These are phyloP conservation scores for Chrysolina oricalcia DNA, from an alignment of 2,888 invertebrate genomes.

Conservation along the genomic window DNA sequence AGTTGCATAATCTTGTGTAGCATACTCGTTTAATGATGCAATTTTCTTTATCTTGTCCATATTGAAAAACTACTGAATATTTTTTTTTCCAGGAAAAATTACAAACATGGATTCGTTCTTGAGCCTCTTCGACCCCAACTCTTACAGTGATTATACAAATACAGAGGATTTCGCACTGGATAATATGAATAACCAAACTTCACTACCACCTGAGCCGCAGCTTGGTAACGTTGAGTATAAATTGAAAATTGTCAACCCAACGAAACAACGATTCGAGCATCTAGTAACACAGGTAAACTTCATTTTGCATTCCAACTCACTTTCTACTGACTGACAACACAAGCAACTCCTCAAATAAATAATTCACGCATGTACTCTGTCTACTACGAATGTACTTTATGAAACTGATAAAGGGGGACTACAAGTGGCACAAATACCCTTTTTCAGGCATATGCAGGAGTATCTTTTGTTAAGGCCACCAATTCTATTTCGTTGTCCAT, in stretches of 20 bases:
- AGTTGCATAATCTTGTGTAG: slow-evolving; percentile 56
- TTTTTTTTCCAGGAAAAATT: slow-evolving; percentile 31
- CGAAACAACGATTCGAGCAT: slow-evolving; percentile 94
- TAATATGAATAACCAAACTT: slow-evolving; percentile 75
- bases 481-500: neutral
- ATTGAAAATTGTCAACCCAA: slow-evolving; percentile 93
- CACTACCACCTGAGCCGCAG: slow-evolving; percentile 92
- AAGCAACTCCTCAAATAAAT: neutral
- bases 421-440: neutral
- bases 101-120: slow-evolving; percentile 85
- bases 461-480: too few relatives aligned
- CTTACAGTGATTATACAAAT: slow-evolving; percentile 73
- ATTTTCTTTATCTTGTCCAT: slow-evolving; percentile 18
- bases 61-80: neutral
- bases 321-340: neutral
- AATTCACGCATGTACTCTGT: neutral
- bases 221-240: slow-evolving; percentile 98
- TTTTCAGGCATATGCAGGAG: too few relatives aligned
- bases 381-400: too few relatives aligned
- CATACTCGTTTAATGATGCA: slow-evolving; percentile 48
- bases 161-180: slow-evolving; percentile 71
- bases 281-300: slow-evolving; percentile 90
- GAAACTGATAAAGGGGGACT: too few relatives aligned
- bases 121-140: slow-evolving; percentile 83
- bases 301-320: neutral